phyloP scores from a whole-genome alignment of 2,113 vertebrate species.

The Sorex fumeus region DNA sequence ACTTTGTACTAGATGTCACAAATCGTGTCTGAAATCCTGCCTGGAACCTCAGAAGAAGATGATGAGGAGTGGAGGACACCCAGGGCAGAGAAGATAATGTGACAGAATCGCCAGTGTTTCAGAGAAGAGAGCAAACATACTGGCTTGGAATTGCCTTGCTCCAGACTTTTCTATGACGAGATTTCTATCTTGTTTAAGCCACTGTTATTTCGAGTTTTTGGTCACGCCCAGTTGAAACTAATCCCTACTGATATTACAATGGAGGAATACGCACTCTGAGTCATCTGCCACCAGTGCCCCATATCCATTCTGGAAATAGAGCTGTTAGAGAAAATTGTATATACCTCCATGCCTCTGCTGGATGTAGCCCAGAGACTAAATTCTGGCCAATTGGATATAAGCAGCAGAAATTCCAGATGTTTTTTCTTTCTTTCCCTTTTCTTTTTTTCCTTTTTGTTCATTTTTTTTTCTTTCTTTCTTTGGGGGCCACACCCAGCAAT shows the following conservation, averaged over 20 bases:
- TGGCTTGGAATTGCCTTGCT: background rate
- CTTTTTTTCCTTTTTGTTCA: no score
- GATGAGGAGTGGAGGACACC: background rate
- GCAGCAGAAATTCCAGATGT: background rate
- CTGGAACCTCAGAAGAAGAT: background rate
- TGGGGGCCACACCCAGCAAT: no score
- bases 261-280: slow-evolving; percentile 13
- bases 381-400: background rate
- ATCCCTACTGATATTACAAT: background rate
- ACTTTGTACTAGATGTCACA: background rate
- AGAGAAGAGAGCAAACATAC: background rate
- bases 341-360: background rate
- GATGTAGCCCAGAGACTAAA: background rate
- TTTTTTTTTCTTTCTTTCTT: no score
- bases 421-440: no score
- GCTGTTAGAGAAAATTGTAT: background rate
- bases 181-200: slow-evolving; percentile 9
- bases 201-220: slow-evolving; percentile 14
- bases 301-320: slow-evolving; percentile 17
- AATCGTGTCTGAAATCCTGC: background rate
- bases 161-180: background rate
- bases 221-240: background rate
- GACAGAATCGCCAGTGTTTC: background rate
- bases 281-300: background rate
- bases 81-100: background rate